A percentile compares a stretch with the other conserved stretches of the same genome.
phyloP scores from a whole-genome alignment of 2,113 vertebrate species.

The Triplophysa siluroides region DNA sequence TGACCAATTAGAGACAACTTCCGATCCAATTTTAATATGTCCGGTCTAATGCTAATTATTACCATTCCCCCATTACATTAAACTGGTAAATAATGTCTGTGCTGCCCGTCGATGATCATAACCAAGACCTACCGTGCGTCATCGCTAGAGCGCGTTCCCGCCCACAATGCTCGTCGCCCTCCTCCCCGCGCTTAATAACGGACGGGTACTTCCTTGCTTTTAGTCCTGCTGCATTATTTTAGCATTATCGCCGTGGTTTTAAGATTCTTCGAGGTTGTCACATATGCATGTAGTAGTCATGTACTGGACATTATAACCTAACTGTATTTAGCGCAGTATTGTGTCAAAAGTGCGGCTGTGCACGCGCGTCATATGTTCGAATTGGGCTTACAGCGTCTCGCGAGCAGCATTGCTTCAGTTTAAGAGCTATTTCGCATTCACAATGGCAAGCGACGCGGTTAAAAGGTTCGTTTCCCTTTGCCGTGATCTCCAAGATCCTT shows the following conservation, averaged over 20 bases:
- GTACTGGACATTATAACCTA: neutral
- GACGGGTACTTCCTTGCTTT: conserved; percentile 11
- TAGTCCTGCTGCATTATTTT: neutral
- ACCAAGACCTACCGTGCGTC: conserved; percentile 33
- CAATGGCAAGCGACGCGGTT: conserved; percentile 63
- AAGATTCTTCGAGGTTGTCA: neutral
- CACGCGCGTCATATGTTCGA: neutral
- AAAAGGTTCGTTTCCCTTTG: conserved; percentile 67
- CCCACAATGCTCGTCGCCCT: conserved; percentile 7
- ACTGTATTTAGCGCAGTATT: neutral
- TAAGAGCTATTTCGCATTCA: conserved; percentile 2
- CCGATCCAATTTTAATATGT: neutral
- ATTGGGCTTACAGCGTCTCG: conserved; percentile 20
- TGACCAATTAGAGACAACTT: neutral
- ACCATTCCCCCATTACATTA: neutral
- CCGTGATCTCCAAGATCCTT: conserved; percentile 82
- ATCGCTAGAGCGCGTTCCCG: conserved; percentile 25
- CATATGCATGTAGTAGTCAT: neutral
- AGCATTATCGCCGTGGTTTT: neutral
- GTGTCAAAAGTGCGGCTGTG: neutral
- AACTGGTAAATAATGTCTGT: neutral
- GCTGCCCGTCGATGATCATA: neutral
- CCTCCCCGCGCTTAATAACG: conserved; percentile 2
- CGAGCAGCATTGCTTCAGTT: neutral
- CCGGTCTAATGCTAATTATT: neutral